A percentile compares a stretch with the other conserved stretches of the same genome.
Conservation (phyloP, 2,113 vertebrate species). For the Tragelaphus strepsiceros region DNA sequence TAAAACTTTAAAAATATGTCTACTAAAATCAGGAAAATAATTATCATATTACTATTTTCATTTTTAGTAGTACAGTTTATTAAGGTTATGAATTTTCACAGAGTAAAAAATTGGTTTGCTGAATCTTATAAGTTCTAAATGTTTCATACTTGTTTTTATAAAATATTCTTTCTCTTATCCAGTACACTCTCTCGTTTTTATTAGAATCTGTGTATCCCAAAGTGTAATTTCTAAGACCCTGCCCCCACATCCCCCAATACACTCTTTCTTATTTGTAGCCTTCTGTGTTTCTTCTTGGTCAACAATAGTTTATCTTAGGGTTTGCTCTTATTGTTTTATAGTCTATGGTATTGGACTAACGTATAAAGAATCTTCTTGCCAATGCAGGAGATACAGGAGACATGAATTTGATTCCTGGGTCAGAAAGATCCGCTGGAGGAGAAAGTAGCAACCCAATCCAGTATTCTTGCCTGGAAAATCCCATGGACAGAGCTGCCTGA, state of each 20-base stretch:
- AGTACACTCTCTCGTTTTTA: not conserved
- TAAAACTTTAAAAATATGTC: not conserved
- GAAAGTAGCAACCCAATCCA: not conserved
- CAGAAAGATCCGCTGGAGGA: not conserved
- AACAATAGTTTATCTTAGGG: not conserved
- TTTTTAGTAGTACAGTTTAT: not conserved
- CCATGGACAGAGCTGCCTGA: not conserved
- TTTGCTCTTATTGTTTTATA: not conserved
- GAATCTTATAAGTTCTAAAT: not conserved
- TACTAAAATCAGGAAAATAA: not conserved
- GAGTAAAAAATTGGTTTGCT: not conserved
- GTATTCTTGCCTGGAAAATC: not conserved
- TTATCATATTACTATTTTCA: not conserved
- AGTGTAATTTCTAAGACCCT: not conserved
- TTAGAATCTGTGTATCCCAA: not conserved
- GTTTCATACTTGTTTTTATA: not conserved
- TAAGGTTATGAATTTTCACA: not conserved
- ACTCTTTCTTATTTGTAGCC: not conserved
- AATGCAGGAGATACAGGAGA: not conserved
- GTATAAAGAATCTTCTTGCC: not conserved
- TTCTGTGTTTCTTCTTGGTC: not conserved
- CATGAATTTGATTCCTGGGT: rapidly evolving
- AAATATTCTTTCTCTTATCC: not conserved
- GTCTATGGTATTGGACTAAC: not conserved
- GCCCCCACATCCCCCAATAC: not conserved